These are phyloP conservation scores for Tenthredo notha DNA, from an alignment of 2,888 invertebrate genomes.

Conservation along the genomic window DNA sequence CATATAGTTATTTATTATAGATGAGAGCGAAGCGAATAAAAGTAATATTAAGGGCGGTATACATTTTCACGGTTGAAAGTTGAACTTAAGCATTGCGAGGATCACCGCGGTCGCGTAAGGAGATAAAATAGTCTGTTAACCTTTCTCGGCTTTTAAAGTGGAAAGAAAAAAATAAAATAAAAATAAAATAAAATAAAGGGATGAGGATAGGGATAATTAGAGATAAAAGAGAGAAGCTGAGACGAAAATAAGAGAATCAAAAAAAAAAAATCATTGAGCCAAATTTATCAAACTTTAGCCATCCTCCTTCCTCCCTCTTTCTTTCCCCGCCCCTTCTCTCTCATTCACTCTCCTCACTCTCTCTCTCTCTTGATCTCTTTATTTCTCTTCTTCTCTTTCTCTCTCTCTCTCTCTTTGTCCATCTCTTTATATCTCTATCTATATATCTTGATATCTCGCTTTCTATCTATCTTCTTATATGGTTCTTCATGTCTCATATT, in stretches of 20 bases:
- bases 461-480: neutral
- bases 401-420: constrained; percentile 1
- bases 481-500: constrained; percentile 6
- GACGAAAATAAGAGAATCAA: neutral
- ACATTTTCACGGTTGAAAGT: neutral
- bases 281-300: constrained; percentile 33
- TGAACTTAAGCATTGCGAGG: neutral
- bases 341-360: no score
- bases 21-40: neutral
- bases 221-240: neutral
- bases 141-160: neutral
- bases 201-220: neutral
- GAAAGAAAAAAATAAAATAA: neutral
- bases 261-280: constrained; percentile 33
- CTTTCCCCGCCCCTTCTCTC: neutral
- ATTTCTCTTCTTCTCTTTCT: neutral
- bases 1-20: neutral
- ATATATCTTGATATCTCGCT: neutral
- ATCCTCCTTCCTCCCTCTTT: neutral
- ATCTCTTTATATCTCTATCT: constrained; percentile 9
- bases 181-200: neutral
- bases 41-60: neutral
- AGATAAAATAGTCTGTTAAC: neutral
- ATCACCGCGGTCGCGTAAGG: neutral
- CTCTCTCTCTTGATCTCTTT: neutral